Base-by-base conservation (phyloP, 2,113 vertebrate genomes). In the Rostratula benghalensis region DNA sequence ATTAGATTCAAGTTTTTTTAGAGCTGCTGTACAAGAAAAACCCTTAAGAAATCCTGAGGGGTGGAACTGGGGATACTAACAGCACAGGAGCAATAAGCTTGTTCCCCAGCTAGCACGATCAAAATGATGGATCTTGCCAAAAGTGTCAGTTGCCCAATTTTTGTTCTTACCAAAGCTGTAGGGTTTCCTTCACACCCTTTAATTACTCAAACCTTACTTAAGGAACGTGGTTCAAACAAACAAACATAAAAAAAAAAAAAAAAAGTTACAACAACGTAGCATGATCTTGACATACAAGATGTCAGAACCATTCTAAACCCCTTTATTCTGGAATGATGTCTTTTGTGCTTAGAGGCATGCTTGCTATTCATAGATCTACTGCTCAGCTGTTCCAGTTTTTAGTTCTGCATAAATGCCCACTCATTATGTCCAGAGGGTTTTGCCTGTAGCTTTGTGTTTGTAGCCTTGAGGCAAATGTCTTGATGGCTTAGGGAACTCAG, bases 321-420 rank as follows among this genome's bases (percentile, higher is more conserved):
- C 93, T 96, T 95, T 96, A 95, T 79, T 87, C 88, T 92, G 90
- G 97, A 97, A 96, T 48, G 92, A 95, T 97, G 96, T 97, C 96
- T 93, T 96, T 97, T 97, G 97, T 97, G 97, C 97, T 97, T 19
- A 50, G 89, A 97, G 97, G 94, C 96, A 97, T 97, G 97, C 97
- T 97, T 96, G 90, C 97, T 97, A 97, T 97, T 98, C 97, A 98
- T 97, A 97, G 97, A 97, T 96, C 96, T 50, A 96, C 96, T 94
- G 97, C 97, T 98, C 97, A 98, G 97, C 97, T 98, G 97, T 98
- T 98, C 97, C 96, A 97, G 96, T 97, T 98, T 97, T 98, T 98
- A 98, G 97, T 98, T 98, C 97, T 98, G 97, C 97, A 97, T 98
- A 97, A 98, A 98, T 98, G 97, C 97, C 97, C 97, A 97, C 97